Conservation (phyloP, 2,888 invertebrate species). For the Pyrrhosoma nymphula region DNA sequence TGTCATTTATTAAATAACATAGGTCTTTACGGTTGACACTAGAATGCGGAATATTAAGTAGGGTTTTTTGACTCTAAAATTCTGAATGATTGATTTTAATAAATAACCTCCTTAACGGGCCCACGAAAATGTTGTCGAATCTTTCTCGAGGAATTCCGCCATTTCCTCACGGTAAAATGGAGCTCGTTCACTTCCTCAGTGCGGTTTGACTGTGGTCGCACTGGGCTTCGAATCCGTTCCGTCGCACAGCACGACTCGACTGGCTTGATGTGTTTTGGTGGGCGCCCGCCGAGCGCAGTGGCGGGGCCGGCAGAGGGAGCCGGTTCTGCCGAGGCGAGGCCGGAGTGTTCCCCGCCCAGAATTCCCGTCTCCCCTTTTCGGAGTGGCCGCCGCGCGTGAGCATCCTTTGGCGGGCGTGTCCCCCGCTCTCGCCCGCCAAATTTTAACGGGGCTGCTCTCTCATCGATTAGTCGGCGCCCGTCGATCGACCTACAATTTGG, state of each 20-base stretch:
- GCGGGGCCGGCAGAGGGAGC: not conserved
- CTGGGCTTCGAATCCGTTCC: not conserved
- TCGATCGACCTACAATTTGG: not conserved
- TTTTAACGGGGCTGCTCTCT: not conserved
- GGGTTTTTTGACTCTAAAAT: too few relatives aligned
- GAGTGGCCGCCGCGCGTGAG: not conserved
- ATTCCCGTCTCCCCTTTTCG: not conserved
- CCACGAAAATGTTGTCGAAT: not conserved
- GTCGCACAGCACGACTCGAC: not conserved
- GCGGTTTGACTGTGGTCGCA: not conserved
- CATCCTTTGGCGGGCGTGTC: not conserved
- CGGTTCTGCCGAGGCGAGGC: not conserved
- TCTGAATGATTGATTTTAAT: too few relatives aligned
- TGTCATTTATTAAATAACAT: too few relatives aligned
- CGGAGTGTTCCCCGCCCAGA: not conserved
- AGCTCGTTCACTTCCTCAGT: not conserved
- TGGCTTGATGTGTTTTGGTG: not conserved
- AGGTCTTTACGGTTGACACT: too few relatives aligned
- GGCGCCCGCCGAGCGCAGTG: not conserved
- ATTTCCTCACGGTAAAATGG: not conserved
- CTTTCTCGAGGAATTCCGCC: not conserved
- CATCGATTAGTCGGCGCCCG: not conserved
- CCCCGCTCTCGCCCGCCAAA: not conserved
- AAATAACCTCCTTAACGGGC: too few relatives aligned
- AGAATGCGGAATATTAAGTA: too few relatives aligned